Evolutionary conservation across 2,113 vertebrate species (phyloP).

Genomic region (Motacilla alba): DNA sequence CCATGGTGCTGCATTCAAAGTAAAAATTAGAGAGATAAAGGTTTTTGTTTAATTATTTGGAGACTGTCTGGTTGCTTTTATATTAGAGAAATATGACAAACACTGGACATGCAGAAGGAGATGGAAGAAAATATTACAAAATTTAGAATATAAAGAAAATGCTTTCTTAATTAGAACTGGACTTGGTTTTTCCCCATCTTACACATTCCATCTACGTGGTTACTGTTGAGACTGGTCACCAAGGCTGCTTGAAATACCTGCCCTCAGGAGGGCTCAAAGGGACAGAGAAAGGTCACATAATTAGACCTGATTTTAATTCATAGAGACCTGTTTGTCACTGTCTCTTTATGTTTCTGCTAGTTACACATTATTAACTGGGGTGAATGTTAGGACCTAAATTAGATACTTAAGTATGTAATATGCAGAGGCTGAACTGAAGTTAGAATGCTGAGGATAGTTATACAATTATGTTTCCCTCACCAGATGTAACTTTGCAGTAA

Average conservation of each 20-base stretch:
- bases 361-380: slow-evolving; percentile 81
- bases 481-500: slow-evolving; percentile 66
- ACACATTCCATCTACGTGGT: slow-evolving; percentile 82
- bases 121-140: slow-evolving; percentile 34
- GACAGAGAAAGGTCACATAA: slow-evolving; percentile 78
- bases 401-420: slow-evolving; percentile 70
- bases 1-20: not conserved
- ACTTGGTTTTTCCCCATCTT: not conserved
- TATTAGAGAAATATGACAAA: slow-evolving; percentile 33
- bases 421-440: slow-evolving; percentile 49
- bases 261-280: slow-evolving; percentile 65
- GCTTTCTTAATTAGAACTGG: slow-evolving; percentile 30
- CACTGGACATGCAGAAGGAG: slow-evolving; percentile 33
- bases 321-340: slow-evolving; percentile 70
- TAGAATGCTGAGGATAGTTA: slow-evolving; percentile 57
- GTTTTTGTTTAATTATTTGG: slow-evolving; percentile 46
- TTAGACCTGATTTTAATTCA: slow-evolving; percentile 90
- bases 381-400: slow-evolving; percentile 73
- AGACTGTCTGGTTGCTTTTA: slow-evolving; percentile 20
- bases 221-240: slow-evolving; percentile 80
- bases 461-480: slow-evolving; percentile 60
- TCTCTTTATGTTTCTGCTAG: slow-evolving; percentile 72
- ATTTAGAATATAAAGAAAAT: slow-evolving; percentile 20
- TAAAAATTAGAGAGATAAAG: not conserved
- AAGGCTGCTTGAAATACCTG: slow-evolving; percentile 73